Evolutionary conservation across 2,888 invertebrate genomes (phyloP).

Genomic region (Drosophila sordidula): DNA sequence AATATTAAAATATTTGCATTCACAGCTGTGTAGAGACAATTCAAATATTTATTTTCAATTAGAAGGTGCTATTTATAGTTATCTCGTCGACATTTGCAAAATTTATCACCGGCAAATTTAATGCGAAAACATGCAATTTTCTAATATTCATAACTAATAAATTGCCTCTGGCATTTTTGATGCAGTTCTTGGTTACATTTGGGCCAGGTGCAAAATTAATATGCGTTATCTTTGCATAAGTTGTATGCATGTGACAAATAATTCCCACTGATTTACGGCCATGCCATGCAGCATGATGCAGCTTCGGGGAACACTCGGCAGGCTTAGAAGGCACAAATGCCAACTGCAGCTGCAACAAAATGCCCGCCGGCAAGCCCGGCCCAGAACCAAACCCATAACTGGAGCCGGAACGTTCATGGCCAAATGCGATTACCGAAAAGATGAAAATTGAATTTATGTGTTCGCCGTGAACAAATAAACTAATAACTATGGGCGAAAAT

Average conservation of each 20-base stretch:
- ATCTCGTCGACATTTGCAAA: constrained; percentile 6
- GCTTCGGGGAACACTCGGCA: constrained; percentile 26
- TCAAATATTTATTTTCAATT: constrained; percentile 63
- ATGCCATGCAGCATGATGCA: constrained; percentile 22
- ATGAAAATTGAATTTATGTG: constrained; percentile 72
- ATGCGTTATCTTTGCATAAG: constrained; percentile 66
- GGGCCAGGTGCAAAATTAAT: constrained; percentile 72
- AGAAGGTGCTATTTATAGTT: constrained; percentile 26
- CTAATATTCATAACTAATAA: constrained; percentile 43
- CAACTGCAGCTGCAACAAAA: constrained; percentile 52
- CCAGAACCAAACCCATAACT: neutral
- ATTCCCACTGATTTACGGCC: constrained; percentile 73
- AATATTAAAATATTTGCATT: neutral
- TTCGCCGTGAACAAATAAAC: constrained; percentile 33
- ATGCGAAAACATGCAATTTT: constrained; percentile 16
- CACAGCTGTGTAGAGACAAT: constrained; percentile 6
- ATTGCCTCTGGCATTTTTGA: constrained; percentile 52
- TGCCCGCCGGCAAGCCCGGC: neutral
- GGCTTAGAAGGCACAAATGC: constrained; percentile 52
- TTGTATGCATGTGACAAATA: constrained; percentile 74
- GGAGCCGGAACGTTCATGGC: constrained; percentile 14
- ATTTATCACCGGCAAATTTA: constrained; percentile 27
- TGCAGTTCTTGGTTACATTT: constrained; percentile 57
- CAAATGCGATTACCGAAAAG: constrained; percentile 68
- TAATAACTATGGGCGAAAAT: constrained; percentile 14